phyloP scores from a whole-genome alignment of 2,888 invertebrate genomes.

The Amphiduros pacificus region DNA sequence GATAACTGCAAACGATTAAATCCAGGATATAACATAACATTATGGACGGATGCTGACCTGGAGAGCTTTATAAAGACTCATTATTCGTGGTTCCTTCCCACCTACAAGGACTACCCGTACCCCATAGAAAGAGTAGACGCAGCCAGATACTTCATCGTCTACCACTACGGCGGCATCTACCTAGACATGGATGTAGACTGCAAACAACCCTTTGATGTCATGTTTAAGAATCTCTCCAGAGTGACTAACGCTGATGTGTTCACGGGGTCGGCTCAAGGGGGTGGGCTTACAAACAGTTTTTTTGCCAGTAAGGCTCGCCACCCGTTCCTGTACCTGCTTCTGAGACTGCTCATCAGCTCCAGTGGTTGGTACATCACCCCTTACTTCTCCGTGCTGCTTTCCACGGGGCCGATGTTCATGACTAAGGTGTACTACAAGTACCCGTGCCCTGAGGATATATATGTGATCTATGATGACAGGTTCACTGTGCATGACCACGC shows the following conservation, averaged over 20 bases:
- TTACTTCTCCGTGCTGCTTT: conserved; percentile 27
- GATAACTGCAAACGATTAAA: conserved; percentile 5
- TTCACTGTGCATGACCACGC: too few species aligned
- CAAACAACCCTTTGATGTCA: not conserved
- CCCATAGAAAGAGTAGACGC: conserved; percentile 27
- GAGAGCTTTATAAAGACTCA: conserved; percentile 16
- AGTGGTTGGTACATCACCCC: conserved; percentile 18
- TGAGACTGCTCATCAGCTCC: not conserved
- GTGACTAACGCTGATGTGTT: conserved; percentile 10
- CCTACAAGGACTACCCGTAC: conserved; percentile 24
- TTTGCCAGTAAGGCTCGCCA: conserved; percentile 14
- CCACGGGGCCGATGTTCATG: conserved; percentile 27
- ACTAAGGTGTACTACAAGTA: conserved; percentile 1
- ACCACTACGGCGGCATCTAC: conserved; percentile 30
- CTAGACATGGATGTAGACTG: conserved; percentile 26
- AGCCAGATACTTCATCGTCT: conserved; percentile 25
- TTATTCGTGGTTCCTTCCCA: conserved; percentile 27
- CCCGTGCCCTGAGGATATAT: too few species aligned
- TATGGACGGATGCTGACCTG: conserved; percentile 28
- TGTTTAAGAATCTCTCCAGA: not conserved
- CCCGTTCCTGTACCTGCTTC: conserved; percentile 13
- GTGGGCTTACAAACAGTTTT: conserved; percentile 24
- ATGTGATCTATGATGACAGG: too few species aligned
- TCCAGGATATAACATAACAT: conserved; percentile 17
- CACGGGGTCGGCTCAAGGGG: conserved; percentile 18